Base-by-base conservation (phyloP, 2,113 vertebrate species). In the Cyprinodon brontotheroides region DNA sequence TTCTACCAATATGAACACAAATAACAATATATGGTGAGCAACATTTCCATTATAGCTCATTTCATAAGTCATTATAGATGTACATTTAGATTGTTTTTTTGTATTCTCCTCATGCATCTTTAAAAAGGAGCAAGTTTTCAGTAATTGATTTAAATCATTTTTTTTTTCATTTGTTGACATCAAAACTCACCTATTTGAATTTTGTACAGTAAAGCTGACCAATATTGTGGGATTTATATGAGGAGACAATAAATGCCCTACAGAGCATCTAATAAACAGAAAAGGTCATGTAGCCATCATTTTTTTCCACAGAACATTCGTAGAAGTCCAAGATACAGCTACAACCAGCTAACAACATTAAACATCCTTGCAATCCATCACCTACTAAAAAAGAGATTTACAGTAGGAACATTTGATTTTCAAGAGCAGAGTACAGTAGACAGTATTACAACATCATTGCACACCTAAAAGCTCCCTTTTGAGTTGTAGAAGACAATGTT, bases 321-420 rank as follows among this genome's bases (percentile, higher is more conserved):
- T 11, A 60, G 13, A 61, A 70, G 80, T 22, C 45, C 60, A 61
- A 75, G 68, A 86, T 80, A 41, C 75, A 82, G 38, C 70, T 59
- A 37, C 41, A 70, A 4, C 11, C 11, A 43, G 39, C 73, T 85
- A 80, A 81, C 41, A 47, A 48, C 71, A n/a, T 77, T 81, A 48
- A 82, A 37, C 40, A 20, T 41, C 72, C 77, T 62, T 80, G 61
- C 78, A 86, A 86, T 78, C 71, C n/a, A 82, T 83, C 75, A 83
- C 78, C 65, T 75, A 0, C 48, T 71, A 75, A 50, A 65, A 22
- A 60, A 77, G 70, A 72, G n/a, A 50, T 70, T 65, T 66, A 73
- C 1, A 14, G n/a, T 15, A 20, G 45, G 64, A 65, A 74, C 74
- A 68, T 72, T 15, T 68, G 62, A 85, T 83, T 74, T 75, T 11